These are phyloP conservation scores for Bradynema listronoti DNA, from an alignment of 1,140 invertebrate genomes.

Conservation along the genomic window DNA sequence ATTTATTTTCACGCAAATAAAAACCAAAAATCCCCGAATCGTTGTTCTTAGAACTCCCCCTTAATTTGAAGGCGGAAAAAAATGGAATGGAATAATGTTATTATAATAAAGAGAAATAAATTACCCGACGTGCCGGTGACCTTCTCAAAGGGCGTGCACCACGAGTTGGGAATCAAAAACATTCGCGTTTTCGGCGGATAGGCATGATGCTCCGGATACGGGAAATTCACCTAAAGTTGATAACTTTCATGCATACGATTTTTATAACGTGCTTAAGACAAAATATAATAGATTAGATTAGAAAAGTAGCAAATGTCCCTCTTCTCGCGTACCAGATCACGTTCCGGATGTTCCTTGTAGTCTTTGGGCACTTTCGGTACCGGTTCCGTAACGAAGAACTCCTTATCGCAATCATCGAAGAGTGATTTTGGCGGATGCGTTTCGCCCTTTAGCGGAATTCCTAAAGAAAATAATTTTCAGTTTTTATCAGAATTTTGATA, in stretches of 20 bases:
- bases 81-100: too few species aligned
- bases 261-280: neutral
- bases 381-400: constrained; percentile 45
- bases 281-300: too few species aligned
- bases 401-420: constrained; percentile 55
- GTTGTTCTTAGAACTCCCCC: too few species aligned
- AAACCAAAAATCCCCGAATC: too few species aligned
- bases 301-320: too few species aligned
- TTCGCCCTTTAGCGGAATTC: constrained; percentile 52
- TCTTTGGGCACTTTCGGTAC: constrained; percentile 49
- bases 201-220: constrained; percentile 46
- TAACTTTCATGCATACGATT: too few species aligned
- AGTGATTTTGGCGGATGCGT: constrained; percentile 43
- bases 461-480: constrained; percentile 24
- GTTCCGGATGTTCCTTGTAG: constrained; percentile 55
- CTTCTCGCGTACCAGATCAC: constrained; percentile 50
- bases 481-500: neutral
- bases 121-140: constrained; percentile 54
- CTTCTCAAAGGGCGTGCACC: constrained; percentile 54
- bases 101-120: constrained; percentile 4
- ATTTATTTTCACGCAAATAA: too few species aligned
- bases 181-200: constrained; percentile 55
- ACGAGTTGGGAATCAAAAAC: constrained; percentile 51
- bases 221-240: constrained; percentile 46
- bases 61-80: too few species aligned